Evolutionary conservation across 2,888 invertebrate species (phyloP), one percentile per base, ranked within the genome.

Genomic region (Adelognathus sp.): DNA sequence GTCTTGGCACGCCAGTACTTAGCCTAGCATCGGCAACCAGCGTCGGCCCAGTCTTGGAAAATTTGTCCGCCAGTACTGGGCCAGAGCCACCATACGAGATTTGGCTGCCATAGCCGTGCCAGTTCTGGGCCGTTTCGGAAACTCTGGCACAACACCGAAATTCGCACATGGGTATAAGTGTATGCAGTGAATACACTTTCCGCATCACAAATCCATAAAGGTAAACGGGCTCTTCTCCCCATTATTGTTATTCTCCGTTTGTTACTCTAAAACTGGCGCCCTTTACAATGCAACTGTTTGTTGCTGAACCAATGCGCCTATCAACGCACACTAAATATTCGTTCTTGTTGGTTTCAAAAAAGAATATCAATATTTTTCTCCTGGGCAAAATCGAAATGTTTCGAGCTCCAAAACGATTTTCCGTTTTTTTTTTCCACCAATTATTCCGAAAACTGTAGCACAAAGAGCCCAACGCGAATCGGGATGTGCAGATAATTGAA

Each of bases 271-370:
- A 54, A 29, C 54, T 67, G 54, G 54, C 18, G 54, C 36, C 39
- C 16, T 7, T 27, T 11, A 54, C 54, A 54, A 67, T 54, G 27
- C 54, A 39, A 41, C 27, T 36, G 36, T 54, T 67, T 54, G n/a
- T 29, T n/a, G 6, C 9, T 29, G n/a, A n/a, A 11, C 3, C 50
- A 21, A 21, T 50, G 50, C 50, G 3, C 50, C 11, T 24, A 24
- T 4, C 24, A 24, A 50, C n/a, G 50, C 11, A 24, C 11, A 24
- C 24, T 21, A 21, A 24, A 24, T 50, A 50, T 24, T 21, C n/a
- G 11, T 21, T 50, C 50, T 50, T 24, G 24, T 1, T 11, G n/a
- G 50, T 72, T 79, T 70, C 72, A 21, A 44, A 39, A 52, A 36
- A 39, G n/a, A n/a, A 21, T 21, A 21, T 46, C 39, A n/a, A 21